Conservation (phyloP, 2,888 invertebrate species). For the Lissonota sp. region DNA sequence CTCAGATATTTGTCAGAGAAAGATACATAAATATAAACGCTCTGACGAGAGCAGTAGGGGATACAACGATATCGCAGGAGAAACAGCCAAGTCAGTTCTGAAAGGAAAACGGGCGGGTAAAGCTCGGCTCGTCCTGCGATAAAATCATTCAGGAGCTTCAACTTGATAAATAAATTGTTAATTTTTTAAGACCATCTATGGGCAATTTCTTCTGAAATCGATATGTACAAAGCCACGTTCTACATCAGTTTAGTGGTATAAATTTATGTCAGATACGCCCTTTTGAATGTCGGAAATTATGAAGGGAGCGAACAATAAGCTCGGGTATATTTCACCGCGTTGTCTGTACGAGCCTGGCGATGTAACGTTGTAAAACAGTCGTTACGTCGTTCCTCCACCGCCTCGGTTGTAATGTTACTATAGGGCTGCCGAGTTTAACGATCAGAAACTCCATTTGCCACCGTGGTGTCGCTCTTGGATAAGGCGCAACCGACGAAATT, state of each 20-base stretch:
- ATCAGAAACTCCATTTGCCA: conserved; percentile 55
- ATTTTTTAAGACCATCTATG: no score
- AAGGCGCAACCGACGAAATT: conserved; percentile 13
- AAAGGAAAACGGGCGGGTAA: not conserved
- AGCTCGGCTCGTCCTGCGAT: not conserved
- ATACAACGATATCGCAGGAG: no score
- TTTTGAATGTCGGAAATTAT: no score
- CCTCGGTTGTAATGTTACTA: conserved; percentile 13
- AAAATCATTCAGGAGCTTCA: not conserved
- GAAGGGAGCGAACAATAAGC: no score
- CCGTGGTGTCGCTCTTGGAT: not conserved
- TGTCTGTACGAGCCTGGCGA: conserved; percentile 22
- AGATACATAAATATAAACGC: no score
- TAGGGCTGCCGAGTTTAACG: conserved; percentile 65
- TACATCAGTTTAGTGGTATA: no score
- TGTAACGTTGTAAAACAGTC: conserved; percentile 67
- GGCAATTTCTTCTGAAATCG: no score
- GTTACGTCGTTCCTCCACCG: conserved; percentile 43
- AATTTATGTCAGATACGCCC: no score
- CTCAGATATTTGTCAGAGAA: not conserved
- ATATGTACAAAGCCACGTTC: no score
- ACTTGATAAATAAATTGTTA: no score
- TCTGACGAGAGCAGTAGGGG: no score
- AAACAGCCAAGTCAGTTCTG: not conserved
- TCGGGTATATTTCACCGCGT: not conserved